phyloP scores from a whole-genome alignment of 1,140 invertebrate species.

The Musca domestica region DNA sequence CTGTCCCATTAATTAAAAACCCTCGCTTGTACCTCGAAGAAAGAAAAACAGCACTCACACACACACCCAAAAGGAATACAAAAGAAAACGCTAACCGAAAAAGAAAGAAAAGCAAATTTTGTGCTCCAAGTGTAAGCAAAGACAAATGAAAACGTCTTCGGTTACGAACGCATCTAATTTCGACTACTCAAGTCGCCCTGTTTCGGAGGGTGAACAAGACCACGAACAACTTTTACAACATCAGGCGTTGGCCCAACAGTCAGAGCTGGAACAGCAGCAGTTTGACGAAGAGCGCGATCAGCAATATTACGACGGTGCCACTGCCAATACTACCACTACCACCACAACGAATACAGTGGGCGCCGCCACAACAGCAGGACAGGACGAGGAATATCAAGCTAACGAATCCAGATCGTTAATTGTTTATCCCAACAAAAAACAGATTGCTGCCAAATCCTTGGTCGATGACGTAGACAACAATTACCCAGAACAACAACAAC shows the following conservation, averaged over 20 bases:
- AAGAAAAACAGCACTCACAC: no score
- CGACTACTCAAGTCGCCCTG: constrained; percentile 29
- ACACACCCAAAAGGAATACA: neutral
- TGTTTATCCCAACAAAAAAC: constrained; percentile 6
- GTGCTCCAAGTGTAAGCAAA: constrained; percentile 17
- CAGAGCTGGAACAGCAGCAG: neutral
- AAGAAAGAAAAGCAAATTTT: constrained; percentile 8
- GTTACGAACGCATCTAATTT: constrained; percentile 25
- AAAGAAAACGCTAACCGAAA: neutral
- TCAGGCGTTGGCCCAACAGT: neutral
- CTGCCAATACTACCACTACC: neutral
- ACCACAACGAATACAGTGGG: neutral
- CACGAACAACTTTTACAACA: constrained; percentile 20
- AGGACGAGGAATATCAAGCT: neutral
- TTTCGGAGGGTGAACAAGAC: constrained; percentile 25
- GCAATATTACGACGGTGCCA: neutral
- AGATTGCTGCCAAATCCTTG: neutral
- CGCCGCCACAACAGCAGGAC: neutral
- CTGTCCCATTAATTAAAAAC: no score
- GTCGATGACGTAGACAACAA: neutral
- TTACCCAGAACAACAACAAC: constrained; percentile 1
- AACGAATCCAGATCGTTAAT: constrained; percentile 2
- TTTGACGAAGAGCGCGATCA: constrained; percentile 3
- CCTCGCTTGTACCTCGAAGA: no score
- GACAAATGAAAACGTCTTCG: constrained; percentile 31